Evolutionary conservation across 2,888 invertebrate species (phyloP).

Genomic region (Dynastes maya): DNA sequence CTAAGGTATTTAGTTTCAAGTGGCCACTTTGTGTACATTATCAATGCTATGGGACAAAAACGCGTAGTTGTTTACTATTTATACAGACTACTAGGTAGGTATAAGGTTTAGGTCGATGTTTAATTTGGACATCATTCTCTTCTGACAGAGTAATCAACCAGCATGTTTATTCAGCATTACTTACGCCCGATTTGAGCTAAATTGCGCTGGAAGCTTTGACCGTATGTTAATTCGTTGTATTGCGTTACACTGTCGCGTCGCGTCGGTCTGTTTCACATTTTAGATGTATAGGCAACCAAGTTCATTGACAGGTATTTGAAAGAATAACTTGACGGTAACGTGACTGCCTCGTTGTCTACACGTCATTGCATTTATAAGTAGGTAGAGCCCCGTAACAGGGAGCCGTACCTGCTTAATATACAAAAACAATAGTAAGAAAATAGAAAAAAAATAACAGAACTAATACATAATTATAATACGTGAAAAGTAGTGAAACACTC

Average conservation of each 20-base stretch:
- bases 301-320: constrained; percentile 9
- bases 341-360: too few relatives aligned
- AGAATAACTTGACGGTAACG: too few relatives aligned
- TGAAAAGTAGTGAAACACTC: too few relatives aligned
- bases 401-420: too few relatives aligned
- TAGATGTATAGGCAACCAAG: constrained; percentile 7
- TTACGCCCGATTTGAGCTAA: constrained; percentile 42
- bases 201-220: constrained; percentile 41
- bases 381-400: too few relatives aligned
- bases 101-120: constrained; percentile 32
- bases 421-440: too few relatives aligned
- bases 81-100: background rate
- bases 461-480: too few relatives aligned
- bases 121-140: constrained; percentile 23
- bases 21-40: too few relatives aligned
- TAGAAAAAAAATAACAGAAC: too few relatives aligned
- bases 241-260: background rate
- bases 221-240: constrained; percentile 36
- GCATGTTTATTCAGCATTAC: constrained; percentile 20
- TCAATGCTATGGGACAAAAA: too few relatives aligned
- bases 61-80: background rate
- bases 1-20: too few relatives aligned
- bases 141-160: constrained; percentile 21
- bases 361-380: too few relatives aligned
- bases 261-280: background rate